Conservation (phyloP, 2,888 invertebrate species). For the Drosophila cognata region DNA sequence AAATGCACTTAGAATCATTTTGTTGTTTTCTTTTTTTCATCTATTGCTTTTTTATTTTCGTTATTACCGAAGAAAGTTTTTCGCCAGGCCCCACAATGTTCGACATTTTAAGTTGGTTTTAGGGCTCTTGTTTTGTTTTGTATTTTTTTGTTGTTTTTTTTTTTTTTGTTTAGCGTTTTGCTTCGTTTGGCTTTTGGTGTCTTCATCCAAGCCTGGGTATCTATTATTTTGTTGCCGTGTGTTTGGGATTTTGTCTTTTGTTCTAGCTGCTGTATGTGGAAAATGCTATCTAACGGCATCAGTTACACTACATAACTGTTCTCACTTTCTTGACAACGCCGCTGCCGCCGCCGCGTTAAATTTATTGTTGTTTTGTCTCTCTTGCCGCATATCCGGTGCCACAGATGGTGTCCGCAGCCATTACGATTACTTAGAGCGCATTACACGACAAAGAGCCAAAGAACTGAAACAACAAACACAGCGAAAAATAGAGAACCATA, state of each 20-base stretch:
- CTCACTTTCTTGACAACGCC: conserved; percentile 76
- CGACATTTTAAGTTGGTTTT: conserved; percentile 54
- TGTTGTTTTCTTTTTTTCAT: conserved; percentile 6
- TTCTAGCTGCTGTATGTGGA: conserved; percentile 55
- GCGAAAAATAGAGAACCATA: conserved; percentile 10
- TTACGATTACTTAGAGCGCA: conserved; percentile 54
- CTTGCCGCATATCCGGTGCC: conserved; percentile 73
- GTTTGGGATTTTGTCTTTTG: conserved; percentile 58
- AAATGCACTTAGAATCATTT: conserved; percentile 67
- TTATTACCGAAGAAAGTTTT: conserved; percentile 69
- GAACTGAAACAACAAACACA: conserved; percentile 1
- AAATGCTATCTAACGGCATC: conserved; percentile 80
- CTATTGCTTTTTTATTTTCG: conserved; percentile 36
- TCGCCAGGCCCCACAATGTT: conserved; percentile 51
- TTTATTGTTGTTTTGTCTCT: conserved; percentile 60
- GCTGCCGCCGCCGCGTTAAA: conserved; percentile 36
- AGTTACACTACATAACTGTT: conserved; percentile 81
- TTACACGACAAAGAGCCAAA: conserved; percentile 37
- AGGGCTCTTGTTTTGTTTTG: conserved; percentile 28
- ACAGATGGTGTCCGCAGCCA: conserved; percentile 57
- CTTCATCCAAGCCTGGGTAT: conserved; percentile 46
- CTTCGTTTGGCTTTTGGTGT: conserved; percentile 57
- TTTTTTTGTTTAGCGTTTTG: conserved; percentile 30
- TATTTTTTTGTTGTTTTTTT: neutral
- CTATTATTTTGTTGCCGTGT: conserved; percentile 19